These are phyloP conservation scores for Drosophila orena DNA, from an alignment of 1,140 invertebrate species.

Conservation along the genomic window DNA sequence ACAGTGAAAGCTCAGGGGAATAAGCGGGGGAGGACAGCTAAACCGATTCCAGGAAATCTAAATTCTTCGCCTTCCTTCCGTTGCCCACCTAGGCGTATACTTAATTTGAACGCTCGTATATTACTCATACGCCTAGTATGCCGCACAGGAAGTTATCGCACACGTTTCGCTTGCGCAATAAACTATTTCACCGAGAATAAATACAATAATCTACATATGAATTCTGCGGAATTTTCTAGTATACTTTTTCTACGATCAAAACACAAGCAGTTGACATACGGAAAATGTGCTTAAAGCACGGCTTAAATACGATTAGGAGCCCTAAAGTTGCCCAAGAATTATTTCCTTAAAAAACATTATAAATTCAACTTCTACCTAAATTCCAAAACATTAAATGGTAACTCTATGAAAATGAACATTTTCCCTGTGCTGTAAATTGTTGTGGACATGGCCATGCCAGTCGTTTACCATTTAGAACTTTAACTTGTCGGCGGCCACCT, in stretches of 20 bases:
- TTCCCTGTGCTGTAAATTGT: constrained; percentile 6
- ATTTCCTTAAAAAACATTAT: too few species aligned
- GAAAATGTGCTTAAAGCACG: too few species aligned
- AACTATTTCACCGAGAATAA: constrained; percentile 1
- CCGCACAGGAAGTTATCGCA: constrained; percentile 26
- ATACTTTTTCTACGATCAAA: too few species aligned
- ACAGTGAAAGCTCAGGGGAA: constrained; percentile 28
- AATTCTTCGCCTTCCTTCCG: constrained; percentile 10
- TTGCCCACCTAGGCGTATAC: constrained; percentile 44
- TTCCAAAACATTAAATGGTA: not conserved
- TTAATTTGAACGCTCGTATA: constrained; percentile 32
- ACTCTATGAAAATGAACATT: not conserved
- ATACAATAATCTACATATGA: not conserved
- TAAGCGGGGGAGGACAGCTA: not conserved
- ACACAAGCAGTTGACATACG: not conserved
- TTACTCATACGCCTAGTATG: constrained; percentile 50
- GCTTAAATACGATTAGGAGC: too few species aligned
- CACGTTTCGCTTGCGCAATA: constrained; percentile 3
- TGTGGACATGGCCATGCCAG: constrained; percentile 19
- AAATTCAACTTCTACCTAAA: not conserved
- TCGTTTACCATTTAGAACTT: constrained; percentile 24
- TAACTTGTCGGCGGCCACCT: constrained; percentile 29
- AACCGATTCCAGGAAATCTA: constrained; percentile 5
- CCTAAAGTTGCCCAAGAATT: too few species aligned
- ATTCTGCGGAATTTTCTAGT: not conserved